Evolutionary conservation across 2,888 invertebrate genomes (phyloP).

Genomic region (Portevinia maculata): DNA sequence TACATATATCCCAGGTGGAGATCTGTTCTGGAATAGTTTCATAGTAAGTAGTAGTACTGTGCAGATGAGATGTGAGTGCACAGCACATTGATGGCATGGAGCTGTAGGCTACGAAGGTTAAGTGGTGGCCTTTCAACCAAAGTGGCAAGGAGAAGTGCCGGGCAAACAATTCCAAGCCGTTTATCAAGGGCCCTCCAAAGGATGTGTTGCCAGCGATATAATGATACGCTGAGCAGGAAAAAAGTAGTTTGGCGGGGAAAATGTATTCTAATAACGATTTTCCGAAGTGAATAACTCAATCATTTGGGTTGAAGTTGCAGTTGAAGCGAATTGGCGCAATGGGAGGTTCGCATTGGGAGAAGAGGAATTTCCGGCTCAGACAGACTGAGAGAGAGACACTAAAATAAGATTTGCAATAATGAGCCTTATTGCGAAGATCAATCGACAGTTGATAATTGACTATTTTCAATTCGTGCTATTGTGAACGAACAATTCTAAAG

Average conservation of each 20-base stretch:
- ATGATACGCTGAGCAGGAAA: constrained; percentile 42
- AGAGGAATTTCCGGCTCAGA: no score
- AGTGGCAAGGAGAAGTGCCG: constrained; percentile 65
- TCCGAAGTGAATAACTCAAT: constrained; percentile 69
- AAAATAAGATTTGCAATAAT: no score
- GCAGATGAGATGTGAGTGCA: constrained; percentile 10
- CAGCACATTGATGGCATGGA: constrained; percentile 20
- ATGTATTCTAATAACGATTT: constrained; percentile 72
- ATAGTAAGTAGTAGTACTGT: constrained; percentile 10
- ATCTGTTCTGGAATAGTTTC: constrained; percentile 51
- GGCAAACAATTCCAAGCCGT: constrained; percentile 68
- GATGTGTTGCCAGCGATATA: constrained; percentile 56
- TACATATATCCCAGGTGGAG: constrained; percentile 27
- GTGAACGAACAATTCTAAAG: no score
- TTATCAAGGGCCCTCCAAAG: constrained; percentile 60
- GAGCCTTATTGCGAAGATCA: no score
- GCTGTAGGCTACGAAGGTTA: constrained; percentile 64
- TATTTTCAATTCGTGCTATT: no score
- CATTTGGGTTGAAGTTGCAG: constrained; percentile 9
- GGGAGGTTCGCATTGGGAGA: no score
- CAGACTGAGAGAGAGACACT: no score
- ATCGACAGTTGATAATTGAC: no score
- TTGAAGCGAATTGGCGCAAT: no score
- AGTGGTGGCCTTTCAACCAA: constrained; percentile 70
- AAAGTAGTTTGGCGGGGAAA: constrained; percentile 41